Percentiles rank a stretch among this genome's conserved stretches.
Conservation (phyloP, 1,140 invertebrate genomes). For the Listronotus bonariensis region DNA sequence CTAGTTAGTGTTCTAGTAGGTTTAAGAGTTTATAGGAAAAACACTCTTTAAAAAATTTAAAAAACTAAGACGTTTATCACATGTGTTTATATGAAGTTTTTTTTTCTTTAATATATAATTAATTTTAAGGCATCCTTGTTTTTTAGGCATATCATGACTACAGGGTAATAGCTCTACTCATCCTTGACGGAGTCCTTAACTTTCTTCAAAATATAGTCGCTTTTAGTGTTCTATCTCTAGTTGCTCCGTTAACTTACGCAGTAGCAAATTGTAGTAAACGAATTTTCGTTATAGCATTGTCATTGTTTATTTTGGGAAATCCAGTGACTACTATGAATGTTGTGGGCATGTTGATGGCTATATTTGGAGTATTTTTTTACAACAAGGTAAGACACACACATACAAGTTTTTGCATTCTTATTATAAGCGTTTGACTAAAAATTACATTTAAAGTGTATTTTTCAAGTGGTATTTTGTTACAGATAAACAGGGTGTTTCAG, state of each 20-base stretch:
- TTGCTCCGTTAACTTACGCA: constrained; percentile 92
- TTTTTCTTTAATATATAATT: too few relatives aligned
- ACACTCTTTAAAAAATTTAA: background rate
- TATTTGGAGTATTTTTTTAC: constrained; percentile 88
- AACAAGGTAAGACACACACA: constrained; percentile 66
- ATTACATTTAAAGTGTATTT: too few relatives aligned
- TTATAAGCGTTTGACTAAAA: too few relatives aligned
- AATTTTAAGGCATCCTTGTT: constrained; percentile 15
- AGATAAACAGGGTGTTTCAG: too few relatives aligned
- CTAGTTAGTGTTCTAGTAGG: too few relatives aligned
- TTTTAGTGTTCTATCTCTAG: constrained; percentile 87
- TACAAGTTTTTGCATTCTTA: background rate
- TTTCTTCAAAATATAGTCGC: constrained; percentile 95
- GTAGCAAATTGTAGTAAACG: constrained; percentile 96
- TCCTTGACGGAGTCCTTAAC: constrained; percentile 85
- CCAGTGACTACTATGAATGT: constrained; percentile 88
- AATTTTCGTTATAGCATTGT: constrained; percentile 90
- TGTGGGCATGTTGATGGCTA: constrained; percentile 88
- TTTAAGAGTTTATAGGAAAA: too few relatives aligned
- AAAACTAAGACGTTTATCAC: too few relatives aligned
- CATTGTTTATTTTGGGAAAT: constrained; percentile 87
- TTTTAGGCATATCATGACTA: constrained; percentile 59
- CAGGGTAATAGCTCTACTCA: constrained; percentile 67
- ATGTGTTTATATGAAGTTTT: too few relatives aligned
- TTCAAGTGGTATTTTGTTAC: too few relatives aligned